Conservation (phyloP, 2,888 invertebrate genomes). For the Hydrotaea diabolus region DNA sequence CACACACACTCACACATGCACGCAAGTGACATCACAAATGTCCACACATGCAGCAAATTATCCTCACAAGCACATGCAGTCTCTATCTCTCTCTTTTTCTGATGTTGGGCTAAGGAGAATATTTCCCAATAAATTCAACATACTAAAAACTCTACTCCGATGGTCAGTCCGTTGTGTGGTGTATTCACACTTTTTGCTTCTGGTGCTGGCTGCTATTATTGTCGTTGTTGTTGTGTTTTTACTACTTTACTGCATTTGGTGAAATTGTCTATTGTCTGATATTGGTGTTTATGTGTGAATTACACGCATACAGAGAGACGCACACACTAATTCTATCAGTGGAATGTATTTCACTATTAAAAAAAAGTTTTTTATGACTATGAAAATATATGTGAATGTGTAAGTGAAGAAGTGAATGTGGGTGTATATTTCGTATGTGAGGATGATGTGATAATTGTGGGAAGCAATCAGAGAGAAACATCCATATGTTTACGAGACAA, state of each 20-base stretch:
- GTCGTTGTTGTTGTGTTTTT: constrained; percentile 28
- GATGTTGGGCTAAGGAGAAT: neutral
- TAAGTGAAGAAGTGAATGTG: neutral
- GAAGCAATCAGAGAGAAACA: neutral
- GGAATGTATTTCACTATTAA: constrained; percentile 49
- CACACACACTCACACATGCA: neutral
- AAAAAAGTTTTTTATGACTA: constrained; percentile 40
- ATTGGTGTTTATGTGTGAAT: constrained; percentile 42
- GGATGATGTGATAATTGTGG: neutral
- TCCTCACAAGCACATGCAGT: neutral
- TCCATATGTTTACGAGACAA: too few relatives aligned
- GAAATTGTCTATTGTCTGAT: constrained; percentile 54
- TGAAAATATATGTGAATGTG: constrained; percentile 27
- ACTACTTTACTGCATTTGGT: constrained; percentile 44
- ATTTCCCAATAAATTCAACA: constrained; percentile 31
- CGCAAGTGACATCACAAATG: neutral
- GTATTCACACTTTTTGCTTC: constrained; percentile 23
- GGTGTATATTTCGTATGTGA: neutral
- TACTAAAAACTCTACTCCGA: constrained; percentile 42
- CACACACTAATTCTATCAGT: constrained; percentile 15
- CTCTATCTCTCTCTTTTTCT: neutral
- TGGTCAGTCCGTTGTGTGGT: constrained; percentile 38
- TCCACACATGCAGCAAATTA: constrained; percentile 6
- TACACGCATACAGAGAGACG: neutral
- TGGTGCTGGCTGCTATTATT: neutral